Base-by-base conservation (phyloP, 2,888 invertebrate genomes). In the Aricia artaxerxes region DNA sequence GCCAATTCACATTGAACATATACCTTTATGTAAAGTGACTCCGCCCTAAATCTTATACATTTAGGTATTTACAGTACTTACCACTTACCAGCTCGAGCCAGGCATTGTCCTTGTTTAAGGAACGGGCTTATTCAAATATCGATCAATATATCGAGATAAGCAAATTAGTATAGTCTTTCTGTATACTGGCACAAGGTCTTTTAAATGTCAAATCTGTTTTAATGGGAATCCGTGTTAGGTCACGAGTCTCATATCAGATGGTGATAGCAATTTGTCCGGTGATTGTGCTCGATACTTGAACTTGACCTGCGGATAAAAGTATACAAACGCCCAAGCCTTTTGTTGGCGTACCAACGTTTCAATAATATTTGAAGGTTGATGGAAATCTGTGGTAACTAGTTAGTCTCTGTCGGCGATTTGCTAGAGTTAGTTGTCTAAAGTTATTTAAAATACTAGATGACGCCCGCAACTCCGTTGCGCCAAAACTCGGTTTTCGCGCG, bases 201-300 rank as follows among this genome's bases (percentile, higher is more conserved):
- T 87, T 89, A 89, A 90, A 92, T 90, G 90, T 88, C 90, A 90
- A 85, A 87, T 81, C 80, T 85, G 87, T 86, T 85, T 88, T 88
- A 85, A 87, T 85, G 86, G 86, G 88, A 90, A 90, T 91, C 91
- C 90, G 87, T 86, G 84, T 86, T 87, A 84, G 87, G 90, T 91
- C 92, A 93, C 92, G 92, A 92, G 86, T 87, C 86, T 85, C 85
- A 86, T 89, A 92, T 92, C 91, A 89, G 90, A 90, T 93, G 90
- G 88, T 89, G 87, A 88, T 86, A 85, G 84, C 84, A 85, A 90
- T 90, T 89, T 90, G 86, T 91, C 90, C 89, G 87, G 89, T 88
- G 89, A 88, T 89, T 90, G 88, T 87, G 85, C 85, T 84, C 49
- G 76, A 35, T 53, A 49, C 11, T 53, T 76, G 76, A 76, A 76